Percentiles rank a stretch among this genome's conserved stretches.
Evolutionary conservation across 2,888 invertebrate species (phyloP).

Genomic region (Hipparchia semele): DNA sequence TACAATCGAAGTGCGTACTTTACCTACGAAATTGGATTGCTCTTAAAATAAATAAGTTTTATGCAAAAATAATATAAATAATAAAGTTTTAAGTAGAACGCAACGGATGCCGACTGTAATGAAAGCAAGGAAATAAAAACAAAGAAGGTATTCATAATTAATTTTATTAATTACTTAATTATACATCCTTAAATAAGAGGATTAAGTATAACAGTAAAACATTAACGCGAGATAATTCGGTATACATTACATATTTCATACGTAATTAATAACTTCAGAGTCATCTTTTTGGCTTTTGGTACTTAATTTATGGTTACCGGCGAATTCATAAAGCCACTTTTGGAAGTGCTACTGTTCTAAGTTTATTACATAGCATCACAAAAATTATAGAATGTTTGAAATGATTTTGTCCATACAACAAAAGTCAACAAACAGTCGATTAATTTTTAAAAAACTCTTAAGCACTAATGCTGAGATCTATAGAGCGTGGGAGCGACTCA

Average conservation of each 20-base stretch:
- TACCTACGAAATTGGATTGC: too few relatives aligned
- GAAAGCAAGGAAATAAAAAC: constrained; percentile 16
- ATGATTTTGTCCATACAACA: too few relatives aligned
- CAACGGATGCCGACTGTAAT: not conserved
- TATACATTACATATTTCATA: constrained; percentile 15
- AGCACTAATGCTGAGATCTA: too few relatives aligned
- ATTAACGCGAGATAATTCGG: constrained; percentile 25
- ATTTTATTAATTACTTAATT: constrained; percentile 5
- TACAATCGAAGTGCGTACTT: too few relatives aligned
- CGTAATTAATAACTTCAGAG: not conserved
- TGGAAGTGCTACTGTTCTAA: not conserved
- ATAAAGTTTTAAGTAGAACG: not conserved
- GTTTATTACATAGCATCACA: too few relatives aligned
- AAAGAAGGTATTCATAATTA: not conserved
- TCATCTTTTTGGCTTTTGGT: not conserved
- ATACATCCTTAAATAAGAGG: constrained; percentile 18
- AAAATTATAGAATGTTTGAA: too few relatives aligned
- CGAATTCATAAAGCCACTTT: not conserved
- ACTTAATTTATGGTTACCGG: not conserved
- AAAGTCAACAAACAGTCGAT: too few relatives aligned
- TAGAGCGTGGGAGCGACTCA: too few relatives aligned
- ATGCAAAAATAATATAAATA: too few relatives aligned
- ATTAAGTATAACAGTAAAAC: constrained; percentile 27
- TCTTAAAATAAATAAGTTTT: too few relatives aligned
- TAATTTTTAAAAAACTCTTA: too few relatives aligned